Base-by-base conservation (phyloP, 2,113 vertebrate genomes). In the Prunella fulvescens region DNA sequence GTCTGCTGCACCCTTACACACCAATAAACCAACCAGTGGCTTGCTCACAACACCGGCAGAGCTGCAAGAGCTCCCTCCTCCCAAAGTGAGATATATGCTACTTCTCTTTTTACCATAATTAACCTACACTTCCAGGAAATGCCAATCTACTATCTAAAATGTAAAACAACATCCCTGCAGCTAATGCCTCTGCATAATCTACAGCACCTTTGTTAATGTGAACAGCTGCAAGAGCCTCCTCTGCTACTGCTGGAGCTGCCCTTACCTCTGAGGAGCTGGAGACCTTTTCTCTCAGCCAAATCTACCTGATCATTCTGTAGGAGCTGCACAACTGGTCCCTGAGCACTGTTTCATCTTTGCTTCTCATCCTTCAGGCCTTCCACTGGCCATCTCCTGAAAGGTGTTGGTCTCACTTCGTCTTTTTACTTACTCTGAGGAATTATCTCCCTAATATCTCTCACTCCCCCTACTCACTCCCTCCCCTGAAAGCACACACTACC, bases 41-140 rank as follows among this genome's bases (percentile, higher is more conserved):
- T 48, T 9, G 1, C 1, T 4, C 33, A 35, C 11, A 3, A 1
- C 28, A 70, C 17, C 1, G 0, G 42, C 29, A 71, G 53, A 77
- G 54, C 40, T 64, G 40, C 25, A 61, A n/a, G 58, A 65, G 37
- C 23, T 65, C 33, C 42, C 74, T 90, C 35, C 76, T 50, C 57
- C 45, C 61, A 15, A 33, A 76, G 8, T 23, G 31, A 40, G 40
- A 25, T 16, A 16, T 23, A 19, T 4, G n/a, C 35, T 60, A 69
- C 53, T 28, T 48, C 19, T 80, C 24, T 79, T 82, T 53, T 72
- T 61, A 28, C 24, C 17, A 10, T 4, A 26, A 64, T 64, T 78
- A 81, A 35, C 19, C 24, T 64, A 18, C 24, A 8, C 20, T 90
- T 65, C 42, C 23, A 71, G 48, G 77, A 92, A 81, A 81, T 61